These are phyloP conservation scores for Ptychobarbus kaznakovi DNA, from an alignment of 2,797 vertebrate genomes.

Conservation along the genomic window DNA sequence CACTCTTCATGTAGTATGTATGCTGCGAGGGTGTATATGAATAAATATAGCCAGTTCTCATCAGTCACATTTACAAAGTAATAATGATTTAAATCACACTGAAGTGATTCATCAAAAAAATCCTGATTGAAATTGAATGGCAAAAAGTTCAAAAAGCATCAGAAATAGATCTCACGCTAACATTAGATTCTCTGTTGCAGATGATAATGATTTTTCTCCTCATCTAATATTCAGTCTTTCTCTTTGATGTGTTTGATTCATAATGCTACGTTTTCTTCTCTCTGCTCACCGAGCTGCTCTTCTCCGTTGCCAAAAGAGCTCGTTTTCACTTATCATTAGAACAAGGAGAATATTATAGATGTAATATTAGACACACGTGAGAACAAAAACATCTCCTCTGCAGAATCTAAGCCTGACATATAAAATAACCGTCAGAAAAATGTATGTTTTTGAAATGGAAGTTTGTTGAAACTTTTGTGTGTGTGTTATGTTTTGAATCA, in stretches of 20 bases:
- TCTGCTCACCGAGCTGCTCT: background rate
- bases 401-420: background rate
- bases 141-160: background rate
- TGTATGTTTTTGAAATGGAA: background rate
- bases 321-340: background rate
- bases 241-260: conserved; percentile 19
- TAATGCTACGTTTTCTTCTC: background rate
- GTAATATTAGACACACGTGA: background rate
- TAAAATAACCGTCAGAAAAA: background rate
- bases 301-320: background rate
- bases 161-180: background rate
- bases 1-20: background rate
- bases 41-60: no score
- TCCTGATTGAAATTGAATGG: background rate
- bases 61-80: no score
- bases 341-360: background rate
- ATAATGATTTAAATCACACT: background rate
- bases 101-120: background rate
- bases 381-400: background rate
- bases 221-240: background rate
- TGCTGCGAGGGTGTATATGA: background rate
- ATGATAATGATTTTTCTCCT: background rate
- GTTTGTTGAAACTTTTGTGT: no score
- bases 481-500: background rate
- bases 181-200: background rate